phyloP scores from a whole-genome alignment of 2,113 vertebrate genomes.

The cat (Felis catus) region F.catus_Fca126_mat1.0 CM031414.1:125330001-125330500 shows the following conservation, averaged over 20 bases:
- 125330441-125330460: not conserved
- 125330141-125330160: constrained; percentile 52
- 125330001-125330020: constrained; percentile 55
- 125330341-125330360: not conserved
- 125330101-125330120: constrained; percentile 56
- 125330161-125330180: constrained; percentile 42
- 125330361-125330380: not conserved
- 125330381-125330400: not conserved
- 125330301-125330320: constrained; percentile 33
- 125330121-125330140: constrained; percentile 62
- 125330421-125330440: accelerated
- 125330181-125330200: constrained; percentile 67
- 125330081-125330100: constrained; percentile 59
- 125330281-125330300: not conserved
- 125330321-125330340: constrained; percentile 9
- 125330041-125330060: constrained; percentile 63
- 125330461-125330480: not conserved
- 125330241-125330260: constrained; percentile 55
- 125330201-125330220: constrained; percentile 3
- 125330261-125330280: constrained; percentile 17
- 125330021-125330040: constrained; percentile 43
- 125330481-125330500: not conserved
- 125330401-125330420: not conserved
- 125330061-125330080: constrained; percentile 16
- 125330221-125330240: constrained; percentile 34